phyloP scores from a whole-genome alignment of 1,140 invertebrate genomes.

The Hycleus cichorii region DNA sequence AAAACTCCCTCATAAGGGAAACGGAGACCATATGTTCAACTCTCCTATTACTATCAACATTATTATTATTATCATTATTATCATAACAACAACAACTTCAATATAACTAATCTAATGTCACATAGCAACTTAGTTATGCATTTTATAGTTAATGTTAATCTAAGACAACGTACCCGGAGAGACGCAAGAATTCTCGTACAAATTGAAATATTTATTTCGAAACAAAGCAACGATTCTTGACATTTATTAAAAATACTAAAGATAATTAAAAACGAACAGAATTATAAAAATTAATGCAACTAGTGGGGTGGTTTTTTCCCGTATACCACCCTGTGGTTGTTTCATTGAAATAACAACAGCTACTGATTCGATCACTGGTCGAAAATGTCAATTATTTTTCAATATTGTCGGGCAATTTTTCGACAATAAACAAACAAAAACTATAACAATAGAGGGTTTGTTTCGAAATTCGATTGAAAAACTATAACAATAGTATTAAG shows the following conservation, averaged over 20 bases:
- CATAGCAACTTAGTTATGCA: slow-evolving; percentile 27
- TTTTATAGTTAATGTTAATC: slow-evolving; percentile 31
- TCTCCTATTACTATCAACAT: neutral
- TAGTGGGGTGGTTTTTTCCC: too few relatives aligned
- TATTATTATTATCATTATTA: neutral
- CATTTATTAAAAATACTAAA: neutral
- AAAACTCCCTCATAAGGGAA: neutral
- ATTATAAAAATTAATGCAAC: neutral
- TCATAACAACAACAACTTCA: neutral
- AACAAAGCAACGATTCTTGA: neutral
- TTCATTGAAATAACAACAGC: too few relatives aligned
- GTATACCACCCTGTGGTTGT: too few relatives aligned
- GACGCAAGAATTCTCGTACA: neutral
- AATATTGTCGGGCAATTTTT: too few relatives aligned
- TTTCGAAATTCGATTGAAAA: too few relatives aligned
- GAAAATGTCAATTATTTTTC: too few relatives aligned
- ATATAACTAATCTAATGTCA: slow-evolving; percentile 25
- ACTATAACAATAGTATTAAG: too few relatives aligned
- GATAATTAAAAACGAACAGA: neutral
- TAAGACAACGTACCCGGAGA: slow-evolving; percentile 24
- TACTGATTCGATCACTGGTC: too few relatives aligned
- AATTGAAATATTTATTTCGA: neutral
- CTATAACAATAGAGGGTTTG: too few relatives aligned
- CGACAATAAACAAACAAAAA: too few relatives aligned
- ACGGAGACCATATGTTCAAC: neutral